Base-by-base conservation (phyloP, 2,113 vertebrate genomes). In the Heterocephalus glaber region DNA sequence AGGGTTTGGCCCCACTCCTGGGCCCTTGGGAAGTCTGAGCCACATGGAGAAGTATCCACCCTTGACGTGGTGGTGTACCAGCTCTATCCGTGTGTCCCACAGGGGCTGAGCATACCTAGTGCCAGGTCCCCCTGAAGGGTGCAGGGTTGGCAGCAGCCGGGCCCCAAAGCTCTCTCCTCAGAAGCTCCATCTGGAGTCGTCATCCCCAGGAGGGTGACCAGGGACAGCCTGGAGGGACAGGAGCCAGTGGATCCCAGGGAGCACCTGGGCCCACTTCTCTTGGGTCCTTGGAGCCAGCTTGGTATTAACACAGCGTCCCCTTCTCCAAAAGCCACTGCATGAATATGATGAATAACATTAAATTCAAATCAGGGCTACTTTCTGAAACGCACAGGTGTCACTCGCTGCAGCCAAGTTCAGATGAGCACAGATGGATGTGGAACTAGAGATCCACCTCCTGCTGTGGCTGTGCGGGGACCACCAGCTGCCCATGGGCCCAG, bases 31-130 rank as follows among this genome's bases (percentile, higher is more conserved):
- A 30, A 0, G 7, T 0, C 13, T 58, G 20, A 30, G 22, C 24
- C 63, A 4, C 0, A 1, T 0, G 58, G 17, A 52, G 76, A 68
- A 52, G 33, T 16, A 5, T 5, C 47, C 33, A 0, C 3, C 24
- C 7, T 56, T 5, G 16, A 38, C 33, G 0, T 0, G 5, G 3
- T 1, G 38, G 20, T 30, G 1, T 0, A 0, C 30, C 24, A 10
- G 44, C 33, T n/a, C 16, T 11, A 0, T 6, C 11, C 17, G 17
- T 4, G 49, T 0, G 1, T 6, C 26, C 16, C 28, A 35, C 0
- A 16, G 41, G 35, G 33, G 47, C 28, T 1, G 7, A 49, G 47
- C 2, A 3, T 4, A 33, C 35, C 0, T 2, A 30, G 35, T 30
- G 10, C 56, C 56, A 5, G 35, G 38, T 35, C 65, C 84, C 76